A percentile compares a stretch with the other conserved stretches of the same genome.
phyloP scores from a whole-genome alignment of 2,888 invertebrate species.

The Osedax frankpressi region DNA sequence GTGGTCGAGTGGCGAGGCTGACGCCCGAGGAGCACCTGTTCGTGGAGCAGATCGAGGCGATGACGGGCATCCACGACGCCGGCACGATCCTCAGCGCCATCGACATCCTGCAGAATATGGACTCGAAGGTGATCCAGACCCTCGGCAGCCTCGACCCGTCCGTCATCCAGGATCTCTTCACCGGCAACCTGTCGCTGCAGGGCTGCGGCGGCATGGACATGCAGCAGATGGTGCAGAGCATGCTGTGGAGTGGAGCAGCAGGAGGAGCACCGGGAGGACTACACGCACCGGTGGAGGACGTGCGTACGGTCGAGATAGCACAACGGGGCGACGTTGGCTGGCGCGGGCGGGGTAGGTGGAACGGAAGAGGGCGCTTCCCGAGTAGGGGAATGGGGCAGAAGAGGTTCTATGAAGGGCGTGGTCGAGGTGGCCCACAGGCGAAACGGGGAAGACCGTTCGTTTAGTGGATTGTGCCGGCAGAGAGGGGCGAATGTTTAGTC shows the following conservation, averaged over 20 bases:
- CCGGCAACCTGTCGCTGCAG: conserved; percentile 3
- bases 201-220: conserved; percentile 2
- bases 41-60: conserved; percentile 7
- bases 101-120: conserved; percentile 9
- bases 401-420: conserved; percentile 1
- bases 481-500: background rate
- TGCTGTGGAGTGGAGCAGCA: conserved; percentile 3
- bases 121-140: conserved; percentile 7
- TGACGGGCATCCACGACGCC: conserved; percentile 2
- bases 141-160: conserved; percentile 2
- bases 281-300: background rate
- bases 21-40: background rate
- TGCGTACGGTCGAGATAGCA: background rate
- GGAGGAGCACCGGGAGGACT: no score
- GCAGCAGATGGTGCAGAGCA: conserved; percentile 6
- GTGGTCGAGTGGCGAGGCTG: background rate
- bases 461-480: background rate
- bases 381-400: conserved; percentile 6
- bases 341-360: conserved; percentile 5
- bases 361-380: background rate
- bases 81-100: conserved; percentile 9
- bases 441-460: background rate
- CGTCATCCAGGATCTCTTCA: conserved; percentile 5
- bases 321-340: background rate
- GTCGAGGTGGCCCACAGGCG: background rate